These are phyloP conservation scores for Prunella himalayana DNA, from an alignment of 2,113 vertebrate species.

Conservation along the genomic window DNA sequence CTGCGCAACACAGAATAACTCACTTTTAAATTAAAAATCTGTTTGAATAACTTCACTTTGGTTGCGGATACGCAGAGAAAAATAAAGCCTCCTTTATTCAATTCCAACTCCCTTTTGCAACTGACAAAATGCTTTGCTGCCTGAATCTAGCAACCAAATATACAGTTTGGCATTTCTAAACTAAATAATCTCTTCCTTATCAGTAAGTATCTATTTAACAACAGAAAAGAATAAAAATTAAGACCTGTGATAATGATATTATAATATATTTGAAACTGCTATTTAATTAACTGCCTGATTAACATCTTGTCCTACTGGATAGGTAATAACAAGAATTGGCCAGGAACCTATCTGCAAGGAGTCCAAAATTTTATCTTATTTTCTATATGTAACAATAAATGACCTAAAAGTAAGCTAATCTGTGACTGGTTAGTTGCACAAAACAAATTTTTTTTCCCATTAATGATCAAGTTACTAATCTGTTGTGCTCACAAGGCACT, in stretches of 20 bases:
- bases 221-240: neutral
- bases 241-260: neutral
- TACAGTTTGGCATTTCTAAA: neutral
- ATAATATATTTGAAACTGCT: neutral
- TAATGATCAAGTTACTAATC: neutral
- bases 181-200: neutral
- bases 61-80: neutral
- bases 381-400: neutral
- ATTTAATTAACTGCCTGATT: neutral
- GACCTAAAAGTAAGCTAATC: neutral
- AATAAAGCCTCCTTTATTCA: neutral
- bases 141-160: neutral
- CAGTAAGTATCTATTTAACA: neutral
- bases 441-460: neutral
- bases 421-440: neutral
- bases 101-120: neutral
- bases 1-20: neutral
- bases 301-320: neutral
- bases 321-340: neutral
- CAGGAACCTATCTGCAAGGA: neutral
- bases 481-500: neutral
- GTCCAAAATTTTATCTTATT: neutral
- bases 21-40: slow-evolving; percentile 49
- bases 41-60: slow-evolving; percentile 31
- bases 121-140: neutral